Conservation (phyloP, 2,888 invertebrate species). For the Mesorhabditis spiculigera region DNA sequence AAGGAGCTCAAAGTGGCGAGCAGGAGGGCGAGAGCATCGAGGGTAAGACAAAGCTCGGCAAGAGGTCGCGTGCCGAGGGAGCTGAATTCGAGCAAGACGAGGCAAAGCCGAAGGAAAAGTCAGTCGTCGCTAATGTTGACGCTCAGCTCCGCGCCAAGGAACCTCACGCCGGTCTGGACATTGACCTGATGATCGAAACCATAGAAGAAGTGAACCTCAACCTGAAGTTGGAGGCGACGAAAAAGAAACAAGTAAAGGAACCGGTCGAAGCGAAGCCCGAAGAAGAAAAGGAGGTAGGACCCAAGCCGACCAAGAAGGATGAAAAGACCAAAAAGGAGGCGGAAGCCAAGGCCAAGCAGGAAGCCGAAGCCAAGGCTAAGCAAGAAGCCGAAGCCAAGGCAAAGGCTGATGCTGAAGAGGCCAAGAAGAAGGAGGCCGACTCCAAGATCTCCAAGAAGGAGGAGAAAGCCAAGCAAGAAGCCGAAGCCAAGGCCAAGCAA, state of each 20-base stretch:
- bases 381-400: not conserved
- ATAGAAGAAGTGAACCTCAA: not conserved
- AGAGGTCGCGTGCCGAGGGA: not conserved
- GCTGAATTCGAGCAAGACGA: not conserved
- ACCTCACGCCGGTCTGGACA: not conserved
- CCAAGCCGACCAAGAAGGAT: not conserved
- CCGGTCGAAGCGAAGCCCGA: not conserved
- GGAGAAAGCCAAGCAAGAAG: not conserved
- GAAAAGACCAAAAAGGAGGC: not conserved
- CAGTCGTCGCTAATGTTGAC: not conserved
- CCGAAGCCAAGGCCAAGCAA: not conserved
- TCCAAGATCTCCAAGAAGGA: not conserved
- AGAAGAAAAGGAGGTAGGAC: not conserved
- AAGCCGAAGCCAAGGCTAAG: not conserved
- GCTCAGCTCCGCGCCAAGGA: too few species aligned
- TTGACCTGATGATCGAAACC: constrained; percentile 1
- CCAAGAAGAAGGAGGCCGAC: not conserved
- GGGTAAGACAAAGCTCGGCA: not conserved
- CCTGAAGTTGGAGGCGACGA: not conserved
- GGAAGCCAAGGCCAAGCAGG: not conserved
- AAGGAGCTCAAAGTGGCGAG: not conserved
- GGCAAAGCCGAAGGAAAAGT: constrained; percentile 1
- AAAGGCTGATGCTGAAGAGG: not conserved
- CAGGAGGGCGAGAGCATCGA: not conserved
- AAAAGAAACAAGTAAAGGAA: constrained; percentile 4